phyloP scores from a whole-genome alignment of 2,888 invertebrate genomes.

The Acronicta psi region DNA sequence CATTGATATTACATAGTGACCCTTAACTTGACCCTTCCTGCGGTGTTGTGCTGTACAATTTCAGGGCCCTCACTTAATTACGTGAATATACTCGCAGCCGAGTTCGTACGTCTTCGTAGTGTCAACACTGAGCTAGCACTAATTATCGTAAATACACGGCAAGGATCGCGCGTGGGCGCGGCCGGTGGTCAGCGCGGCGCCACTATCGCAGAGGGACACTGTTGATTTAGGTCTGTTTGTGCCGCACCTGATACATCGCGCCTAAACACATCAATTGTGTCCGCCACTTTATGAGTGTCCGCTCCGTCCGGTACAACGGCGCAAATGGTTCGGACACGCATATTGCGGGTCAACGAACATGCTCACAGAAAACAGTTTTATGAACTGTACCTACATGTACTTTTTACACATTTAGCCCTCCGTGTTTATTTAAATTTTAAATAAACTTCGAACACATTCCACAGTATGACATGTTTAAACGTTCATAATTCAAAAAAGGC shows the following conservation, averaged over 20 bases:
- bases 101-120: slow-evolving; percentile 26
- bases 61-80: slow-evolving; percentile 13
- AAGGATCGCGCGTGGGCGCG: slow-evolving; percentile 19
- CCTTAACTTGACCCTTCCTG: slow-evolving; percentile 8
- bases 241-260: slow-evolving; percentile 52
- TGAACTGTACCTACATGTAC: slow-evolving; percentile 9
- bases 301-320: slow-evolving; percentile 4
- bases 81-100: slow-evolving; percentile 13
- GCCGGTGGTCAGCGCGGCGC: slow-evolving; percentile 32
- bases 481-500: slow-evolving; percentile 3
- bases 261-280: slow-evolving; percentile 56
- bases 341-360: slow-evolving; percentile 2
- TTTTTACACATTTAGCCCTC: slow-evolving; percentile 4
- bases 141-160: slow-evolving; percentile 53
- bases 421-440: background rate
- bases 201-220: slow-evolving; percentile 50
- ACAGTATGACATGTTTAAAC: background rate
- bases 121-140: slow-evolving; percentile 46
- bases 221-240: slow-evolving; percentile 61
- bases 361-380: background rate
- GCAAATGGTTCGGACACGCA: slow-evolving; percentile 2
- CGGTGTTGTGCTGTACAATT: slow-evolving; percentile 13
- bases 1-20: slow-evolving; percentile 9
- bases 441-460: background rate
- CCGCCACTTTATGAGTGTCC: slow-evolving; percentile 45